A percentile compares a stretch with the other conserved stretches of the same genome.
Evolutionary conservation across 2,113 vertebrate species (phyloP).

Genomic region (Orycteropus afer): DNA sequence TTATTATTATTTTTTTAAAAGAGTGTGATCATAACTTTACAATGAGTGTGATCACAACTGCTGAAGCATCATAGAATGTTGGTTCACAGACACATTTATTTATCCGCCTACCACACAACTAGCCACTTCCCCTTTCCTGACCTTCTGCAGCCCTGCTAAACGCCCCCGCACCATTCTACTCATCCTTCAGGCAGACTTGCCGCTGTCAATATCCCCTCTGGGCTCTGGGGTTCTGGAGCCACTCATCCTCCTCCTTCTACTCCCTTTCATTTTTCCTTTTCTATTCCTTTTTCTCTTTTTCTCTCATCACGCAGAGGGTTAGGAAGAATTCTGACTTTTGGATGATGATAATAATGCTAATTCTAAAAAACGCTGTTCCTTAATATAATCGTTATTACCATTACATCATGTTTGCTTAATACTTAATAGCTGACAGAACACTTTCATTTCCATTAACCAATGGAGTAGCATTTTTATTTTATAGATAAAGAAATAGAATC

Average conservation of each 20-base stretch:
- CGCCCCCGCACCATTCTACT: neutral
- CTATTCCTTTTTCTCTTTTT: neutral
- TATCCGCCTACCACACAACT: neutral
- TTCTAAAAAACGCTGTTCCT: too few species aligned
- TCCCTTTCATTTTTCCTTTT: neutral
- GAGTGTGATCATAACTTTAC: neutral
- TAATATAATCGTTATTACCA: too few species aligned
- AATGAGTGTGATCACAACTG: neutral
- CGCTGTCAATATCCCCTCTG: neutral
- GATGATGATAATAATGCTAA: accelerated
- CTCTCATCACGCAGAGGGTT: neutral
- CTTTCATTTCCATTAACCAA: neutral
- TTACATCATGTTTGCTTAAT: neutral
- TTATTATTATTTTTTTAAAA: neutral
- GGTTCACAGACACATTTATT: neutral
- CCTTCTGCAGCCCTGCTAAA: neutral
- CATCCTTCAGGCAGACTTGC: neutral
- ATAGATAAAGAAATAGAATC: neutral
- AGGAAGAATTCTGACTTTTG: neutral
- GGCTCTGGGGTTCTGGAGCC: neutral
- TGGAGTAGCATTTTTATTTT: neutral
- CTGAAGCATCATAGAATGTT: neutral
- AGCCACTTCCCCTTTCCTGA: neutral
- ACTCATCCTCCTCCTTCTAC: accelerated
- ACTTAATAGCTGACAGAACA: neutral